Evolutionary conservation across 2,888 invertebrate species (phyloP).

Genomic region (Clusia tigrina): DNA sequence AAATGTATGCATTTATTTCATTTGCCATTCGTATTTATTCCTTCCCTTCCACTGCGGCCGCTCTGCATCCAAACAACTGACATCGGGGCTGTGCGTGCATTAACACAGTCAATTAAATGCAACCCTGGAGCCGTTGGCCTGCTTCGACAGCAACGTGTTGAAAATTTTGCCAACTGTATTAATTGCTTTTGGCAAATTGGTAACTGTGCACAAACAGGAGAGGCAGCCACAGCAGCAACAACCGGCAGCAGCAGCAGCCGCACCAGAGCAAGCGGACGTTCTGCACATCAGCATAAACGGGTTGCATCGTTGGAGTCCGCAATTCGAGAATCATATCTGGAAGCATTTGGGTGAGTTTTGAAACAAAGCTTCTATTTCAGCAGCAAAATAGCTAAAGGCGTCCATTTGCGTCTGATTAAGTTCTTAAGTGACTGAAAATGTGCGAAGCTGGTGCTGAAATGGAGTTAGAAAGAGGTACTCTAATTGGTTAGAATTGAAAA

Average conservation of each 20-base stretch:
- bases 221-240: slow-evolving; percentile 40
- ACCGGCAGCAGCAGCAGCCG: slow-evolving; percentile 21
- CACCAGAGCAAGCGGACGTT: slow-evolving; percentile 47
- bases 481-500: too few species aligned
- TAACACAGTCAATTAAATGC: slow-evolving; percentile 61
- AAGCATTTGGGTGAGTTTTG: slow-evolving; percentile 64
- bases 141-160: slow-evolving; percentile 62
- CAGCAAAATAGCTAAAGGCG: too few species aligned
- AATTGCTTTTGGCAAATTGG: slow-evolving; percentile 64
- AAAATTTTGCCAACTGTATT: slow-evolving; percentile 63
- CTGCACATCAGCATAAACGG: slow-evolving; percentile 62
- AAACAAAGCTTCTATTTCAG: not conserved
- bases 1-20: too few species aligned
- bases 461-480: too few species aligned
- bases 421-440: too few species aligned
- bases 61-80: too few species aligned
- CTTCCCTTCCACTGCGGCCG: too few species aligned
- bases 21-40: too few species aligned
- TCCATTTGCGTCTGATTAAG: too few species aligned
- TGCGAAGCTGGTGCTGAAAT: too few species aligned
- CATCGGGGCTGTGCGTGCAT: slow-evolving; percentile 26
- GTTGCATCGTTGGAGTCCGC: slow-evolving; percentile 61
- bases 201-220: slow-evolving; percentile 44
- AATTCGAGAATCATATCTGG: slow-evolving; percentile 63
- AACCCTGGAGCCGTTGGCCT: slow-evolving; percentile 58